These are phyloP conservation scores for Pinctada fucata DNA, from an alignment of 2,888 invertebrate species.

Conservation along the genomic window DNA sequence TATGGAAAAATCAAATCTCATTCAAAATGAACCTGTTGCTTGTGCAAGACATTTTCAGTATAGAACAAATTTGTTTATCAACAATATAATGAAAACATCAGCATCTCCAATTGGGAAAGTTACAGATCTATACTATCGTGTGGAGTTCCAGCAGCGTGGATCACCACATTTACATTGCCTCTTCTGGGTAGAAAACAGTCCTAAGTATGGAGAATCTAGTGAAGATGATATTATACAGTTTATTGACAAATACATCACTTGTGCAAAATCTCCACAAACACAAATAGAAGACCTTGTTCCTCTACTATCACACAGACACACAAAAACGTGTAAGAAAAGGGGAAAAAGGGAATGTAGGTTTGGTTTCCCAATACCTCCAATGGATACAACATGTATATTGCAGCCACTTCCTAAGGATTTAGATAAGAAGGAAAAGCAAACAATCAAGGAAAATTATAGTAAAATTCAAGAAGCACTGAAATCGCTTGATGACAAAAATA, in stretches of 20 bases:
- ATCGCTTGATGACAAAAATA: no score
- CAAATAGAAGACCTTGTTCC: slow-evolving; percentile 40
- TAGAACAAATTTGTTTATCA: slow-evolving; percentile 25
- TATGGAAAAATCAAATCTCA: slow-evolving; percentile 37
- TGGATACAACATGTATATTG: slow-evolving; percentile 27
- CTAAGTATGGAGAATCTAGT: background rate
- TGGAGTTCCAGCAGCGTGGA: slow-evolving; percentile 20
- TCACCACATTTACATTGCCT: background rate
- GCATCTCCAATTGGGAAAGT: slow-evolving; percentile 12
- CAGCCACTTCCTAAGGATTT: slow-evolving; percentile 8
- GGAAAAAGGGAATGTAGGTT: slow-evolving; percentile 33
- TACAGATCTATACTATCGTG: slow-evolving; percentile 17
- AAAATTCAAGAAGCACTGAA: no score
- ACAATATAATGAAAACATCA: slow-evolving; percentile 27
- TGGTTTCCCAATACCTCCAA: slow-evolving; percentile 36
- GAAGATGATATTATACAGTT: slow-evolving; percentile 8
- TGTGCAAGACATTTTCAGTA: slow-evolving; percentile 40
- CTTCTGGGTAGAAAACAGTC: background rate
- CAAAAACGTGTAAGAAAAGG: slow-evolving; percentile 39
- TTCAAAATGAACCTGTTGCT: slow-evolving; percentile 35
- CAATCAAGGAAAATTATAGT: no score
- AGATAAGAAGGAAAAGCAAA: background rate
- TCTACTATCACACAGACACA: slow-evolving; percentile 39
- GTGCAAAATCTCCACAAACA: slow-evolving; percentile 14
- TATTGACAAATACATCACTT: slow-evolving; percentile 27